A percentile compares a stretch with the other conserved stretches of the same genome.
Evolutionary conservation across 2,797 vertebrate genomes (phyloP).

Genomic region (Propithecus perrieri): DNA sequence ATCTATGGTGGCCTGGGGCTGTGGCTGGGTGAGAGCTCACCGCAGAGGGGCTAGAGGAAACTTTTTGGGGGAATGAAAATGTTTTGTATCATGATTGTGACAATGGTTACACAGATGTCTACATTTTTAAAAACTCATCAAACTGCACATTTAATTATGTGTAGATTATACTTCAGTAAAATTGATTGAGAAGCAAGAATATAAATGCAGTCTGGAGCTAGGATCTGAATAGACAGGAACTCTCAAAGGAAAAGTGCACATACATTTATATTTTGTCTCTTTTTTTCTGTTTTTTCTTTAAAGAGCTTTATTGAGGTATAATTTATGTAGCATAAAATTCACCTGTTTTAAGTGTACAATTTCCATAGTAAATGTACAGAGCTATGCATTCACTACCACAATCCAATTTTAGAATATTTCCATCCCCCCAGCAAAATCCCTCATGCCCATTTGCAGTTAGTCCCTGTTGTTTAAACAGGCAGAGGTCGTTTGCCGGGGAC

Average conservation of each 20-base stretch:
- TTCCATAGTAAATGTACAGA: not conserved
- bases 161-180: conserved; percentile 19
- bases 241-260: not conserved
- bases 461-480: not conserved
- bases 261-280: not conserved
- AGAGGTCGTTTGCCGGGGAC: not conserved
- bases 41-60: not conserved
- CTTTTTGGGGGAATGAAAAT: not conserved
- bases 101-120: not conserved
- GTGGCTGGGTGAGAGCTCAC: not conserved
- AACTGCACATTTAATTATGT: not conserved
- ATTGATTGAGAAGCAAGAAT: conserved; percentile 8
- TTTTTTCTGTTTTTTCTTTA: not conserved
- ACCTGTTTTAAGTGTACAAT: not conserved
- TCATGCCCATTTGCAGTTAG: not conserved
- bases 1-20: not conserved
- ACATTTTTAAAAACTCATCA: conserved; percentile 12
- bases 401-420: not conserved
- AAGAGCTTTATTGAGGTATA: not conserved
- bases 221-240: not conserved
- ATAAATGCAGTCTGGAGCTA: not conserved
- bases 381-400: not conserved
- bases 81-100: not conserved
- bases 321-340: not conserved
- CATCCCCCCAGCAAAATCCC: not conserved